phyloP scores from a whole-genome alignment of 2,888 invertebrate genomes.

The Morpho helenor region DNA sequence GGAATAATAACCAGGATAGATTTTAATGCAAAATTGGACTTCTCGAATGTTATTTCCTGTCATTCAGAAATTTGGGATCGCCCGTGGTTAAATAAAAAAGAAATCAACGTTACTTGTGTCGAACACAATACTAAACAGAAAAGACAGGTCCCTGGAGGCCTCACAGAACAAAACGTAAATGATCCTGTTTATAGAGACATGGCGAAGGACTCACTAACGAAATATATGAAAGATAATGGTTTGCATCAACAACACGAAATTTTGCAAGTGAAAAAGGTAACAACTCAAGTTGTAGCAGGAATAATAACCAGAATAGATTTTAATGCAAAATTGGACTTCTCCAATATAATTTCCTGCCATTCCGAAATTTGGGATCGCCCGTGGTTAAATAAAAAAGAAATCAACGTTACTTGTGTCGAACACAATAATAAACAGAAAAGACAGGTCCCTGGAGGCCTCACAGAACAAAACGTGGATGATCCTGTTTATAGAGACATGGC shows the following conservation, averaged over 20 bases:
- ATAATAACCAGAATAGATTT: constrained; percentile 41
- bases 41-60: too few species aligned
- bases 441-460: too few species aligned
- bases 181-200: constrained; percentile 36
- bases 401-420: too few species aligned
- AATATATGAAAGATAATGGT: constrained; percentile 36
- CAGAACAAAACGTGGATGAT: too few species aligned
- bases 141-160: constrained; percentile 20
- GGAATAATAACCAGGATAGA: constrained; percentile 41
- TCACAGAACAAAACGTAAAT: constrained; percentile 27
- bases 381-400: too few species aligned
- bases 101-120: too few species aligned
- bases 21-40: constrained; percentile 26
- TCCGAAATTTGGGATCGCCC: too few species aligned
- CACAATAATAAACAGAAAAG: too few species aligned
- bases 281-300: constrained; percentile 40
- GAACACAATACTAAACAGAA: not conserved
- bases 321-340: not conserved
- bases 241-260: constrained; percentile 32
- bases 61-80: not conserved
- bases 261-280: constrained; percentile 40
- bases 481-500: too few species aligned
- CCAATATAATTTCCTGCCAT: not conserved
- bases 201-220: constrained; percentile 41
- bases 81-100: too few species aligned